Evolutionary conservation across 2,113 vertebrate genomes (phyloP).

Genomic region (Anhinga anhinga): DNA sequence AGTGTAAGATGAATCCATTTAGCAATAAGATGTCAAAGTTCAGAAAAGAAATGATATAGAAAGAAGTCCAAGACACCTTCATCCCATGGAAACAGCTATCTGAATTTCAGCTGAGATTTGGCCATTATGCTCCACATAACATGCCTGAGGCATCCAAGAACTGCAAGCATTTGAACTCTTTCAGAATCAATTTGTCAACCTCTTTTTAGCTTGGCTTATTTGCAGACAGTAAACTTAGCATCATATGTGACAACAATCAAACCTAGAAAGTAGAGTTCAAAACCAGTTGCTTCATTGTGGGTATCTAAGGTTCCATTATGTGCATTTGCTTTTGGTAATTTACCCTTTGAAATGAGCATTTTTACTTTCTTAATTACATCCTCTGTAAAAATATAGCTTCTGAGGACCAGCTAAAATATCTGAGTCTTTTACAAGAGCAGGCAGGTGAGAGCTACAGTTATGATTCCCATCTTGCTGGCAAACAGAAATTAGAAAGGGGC

Average conservation of each 20-base stretch:
- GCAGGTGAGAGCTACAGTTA: background rate
- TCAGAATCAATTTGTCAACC: background rate
- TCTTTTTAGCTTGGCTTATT: background rate
- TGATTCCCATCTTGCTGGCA: background rate
- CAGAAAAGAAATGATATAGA: background rate
- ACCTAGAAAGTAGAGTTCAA: background rate
- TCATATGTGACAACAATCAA: background rate
- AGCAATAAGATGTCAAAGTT: background rate
- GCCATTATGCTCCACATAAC: background rate
- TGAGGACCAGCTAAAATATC: background rate
- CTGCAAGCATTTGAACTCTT: background rate
- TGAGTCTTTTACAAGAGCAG: background rate
- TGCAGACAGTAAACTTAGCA: background rate
- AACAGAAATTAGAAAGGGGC: background rate
- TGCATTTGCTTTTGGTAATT: background rate
- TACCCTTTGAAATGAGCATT: background rate
- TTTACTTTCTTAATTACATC: background rate
- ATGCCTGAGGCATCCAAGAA: background rate
- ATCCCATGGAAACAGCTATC: background rate
- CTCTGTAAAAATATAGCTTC: background rate
- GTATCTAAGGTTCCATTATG: background rate
- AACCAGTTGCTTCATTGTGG: background rate
- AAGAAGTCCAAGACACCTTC: background rate
- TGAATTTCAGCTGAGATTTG: background rate
- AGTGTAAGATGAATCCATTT: background rate